These are phyloP conservation scores for Gymnobelideus leadbeateri DNA, from an alignment of 2,113 vertebrate species.

Conservation along the genomic window DNA sequence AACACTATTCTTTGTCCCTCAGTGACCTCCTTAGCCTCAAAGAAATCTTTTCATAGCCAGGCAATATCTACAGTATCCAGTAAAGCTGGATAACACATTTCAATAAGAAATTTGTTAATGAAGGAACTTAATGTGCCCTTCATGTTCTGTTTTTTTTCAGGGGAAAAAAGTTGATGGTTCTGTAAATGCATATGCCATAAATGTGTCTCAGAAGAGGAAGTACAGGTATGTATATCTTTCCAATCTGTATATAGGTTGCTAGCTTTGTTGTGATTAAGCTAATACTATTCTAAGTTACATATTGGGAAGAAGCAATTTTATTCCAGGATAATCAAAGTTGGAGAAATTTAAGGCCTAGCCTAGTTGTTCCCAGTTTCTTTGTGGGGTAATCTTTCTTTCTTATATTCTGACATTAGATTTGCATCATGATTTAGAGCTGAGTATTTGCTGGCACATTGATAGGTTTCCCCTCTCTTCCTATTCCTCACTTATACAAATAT, in stretches of 20 bases:
- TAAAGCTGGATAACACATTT: not conserved
- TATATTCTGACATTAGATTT: constrained; percentile 41
- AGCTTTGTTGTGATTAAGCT: constrained; percentile 20
- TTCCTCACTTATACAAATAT: not conserved
- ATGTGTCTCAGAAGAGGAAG: constrained; percentile 96
- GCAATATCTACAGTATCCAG: not conserved
- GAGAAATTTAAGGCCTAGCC: constrained; percentile 28
- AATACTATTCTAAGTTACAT: constrained; percentile 15
- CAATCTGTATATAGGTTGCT: not conserved
- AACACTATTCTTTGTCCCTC: not conserved
- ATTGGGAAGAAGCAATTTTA: not conserved
- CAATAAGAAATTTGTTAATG: constrained; percentile 11
- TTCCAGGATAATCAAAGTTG: not conserved
- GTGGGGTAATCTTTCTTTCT: constrained; percentile 12
- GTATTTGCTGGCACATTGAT: not conserved
- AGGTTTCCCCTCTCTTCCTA: not conserved
- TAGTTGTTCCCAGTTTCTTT: constrained; percentile 26
- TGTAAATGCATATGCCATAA: constrained; percentile 93
- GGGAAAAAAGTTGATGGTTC: constrained; percentile 93
- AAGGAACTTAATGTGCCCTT: constrained; percentile 6
- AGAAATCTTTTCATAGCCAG: constrained; percentile 42
- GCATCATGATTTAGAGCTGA: not conserved
- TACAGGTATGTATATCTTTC: constrained; percentile 89
- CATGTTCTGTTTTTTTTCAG: constrained; percentile 82
- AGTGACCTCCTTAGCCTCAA: constrained; percentile 15